Conservation (phyloP, 2,797 vertebrate species). For the Paramormyrops hopkinsi region DNA sequence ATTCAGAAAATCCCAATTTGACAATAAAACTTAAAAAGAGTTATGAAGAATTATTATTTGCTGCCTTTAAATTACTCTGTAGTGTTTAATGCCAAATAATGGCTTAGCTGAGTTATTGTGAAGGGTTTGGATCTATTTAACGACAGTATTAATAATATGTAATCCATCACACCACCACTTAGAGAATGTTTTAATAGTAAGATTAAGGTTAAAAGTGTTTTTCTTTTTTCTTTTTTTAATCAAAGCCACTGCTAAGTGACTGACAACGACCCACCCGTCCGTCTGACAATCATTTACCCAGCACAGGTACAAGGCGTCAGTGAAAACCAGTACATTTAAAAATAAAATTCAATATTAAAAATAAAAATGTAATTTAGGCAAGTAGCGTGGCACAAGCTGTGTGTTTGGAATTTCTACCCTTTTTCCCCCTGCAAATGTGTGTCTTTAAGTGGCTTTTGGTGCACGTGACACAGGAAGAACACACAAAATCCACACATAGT, state of each 20-base stretch:
- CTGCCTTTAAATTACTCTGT: not conserved
- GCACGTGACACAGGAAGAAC: not conserved
- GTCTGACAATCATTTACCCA: not conserved
- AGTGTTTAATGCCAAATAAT: not conserved
- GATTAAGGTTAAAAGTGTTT: not conserved
- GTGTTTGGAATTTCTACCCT: not conserved
- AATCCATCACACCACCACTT: not conserved
- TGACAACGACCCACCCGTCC: not conserved
- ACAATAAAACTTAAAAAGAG: not conserved
- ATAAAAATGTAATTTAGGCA: not conserved
- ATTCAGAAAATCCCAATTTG: not conserved
- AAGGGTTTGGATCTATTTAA: not conserved
- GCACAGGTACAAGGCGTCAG: not conserved
- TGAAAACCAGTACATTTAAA: not conserved
- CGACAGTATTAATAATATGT: not conserved
- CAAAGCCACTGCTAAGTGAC: not conserved
- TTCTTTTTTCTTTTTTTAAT: not conserved
- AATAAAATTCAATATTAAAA: not conserved
- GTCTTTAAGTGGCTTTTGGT: not conserved
- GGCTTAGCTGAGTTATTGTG: not conserved
- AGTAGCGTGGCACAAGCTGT: not conserved
- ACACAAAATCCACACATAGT: not conserved
- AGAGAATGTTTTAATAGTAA: not conserved
- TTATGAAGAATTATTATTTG: not conserved
- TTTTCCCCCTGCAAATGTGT: not conserved